Conservation (phyloP, 92 coral and sea anemone genomes). For the Meandrina meandrites region DNA sequence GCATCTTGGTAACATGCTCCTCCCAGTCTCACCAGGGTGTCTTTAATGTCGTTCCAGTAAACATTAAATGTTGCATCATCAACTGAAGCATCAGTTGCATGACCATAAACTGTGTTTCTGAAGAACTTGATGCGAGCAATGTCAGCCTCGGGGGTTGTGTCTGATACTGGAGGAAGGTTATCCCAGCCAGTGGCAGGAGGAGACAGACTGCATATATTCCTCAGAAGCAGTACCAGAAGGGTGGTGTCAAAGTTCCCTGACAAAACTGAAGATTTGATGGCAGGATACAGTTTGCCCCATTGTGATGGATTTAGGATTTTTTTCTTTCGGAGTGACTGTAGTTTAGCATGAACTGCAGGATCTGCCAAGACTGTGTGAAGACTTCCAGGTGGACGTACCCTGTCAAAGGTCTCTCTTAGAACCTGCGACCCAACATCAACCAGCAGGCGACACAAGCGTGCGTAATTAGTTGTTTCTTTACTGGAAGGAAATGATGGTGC, state of each 20-base stretch:
- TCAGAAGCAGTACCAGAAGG: conserved; percentile 29
- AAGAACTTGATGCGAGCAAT: conserved; percentile 40
- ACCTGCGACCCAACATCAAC: conserved; percentile 42
- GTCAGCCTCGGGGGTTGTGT: conserved; percentile 32
- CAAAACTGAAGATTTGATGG: not conserved
- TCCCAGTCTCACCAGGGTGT: conserved; percentile 35
- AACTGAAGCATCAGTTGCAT: conserved; percentile 15
- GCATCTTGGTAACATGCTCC: conserved; percentile 4
- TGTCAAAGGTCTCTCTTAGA: conserved; percentile 29
- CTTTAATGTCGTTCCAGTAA: conserved; percentile 44
- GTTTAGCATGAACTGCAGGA: not conserved
- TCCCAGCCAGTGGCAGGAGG: conserved; percentile 41
- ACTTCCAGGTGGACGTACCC: conserved; percentile 30
- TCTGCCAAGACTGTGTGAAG: conserved; percentile 20
- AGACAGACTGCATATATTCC: conserved; percentile 23
- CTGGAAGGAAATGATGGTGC: not conserved
- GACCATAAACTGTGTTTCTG: conserved; percentile 31
- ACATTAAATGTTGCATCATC: conserved; percentile 21
- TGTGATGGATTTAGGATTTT: conserved; percentile 21
- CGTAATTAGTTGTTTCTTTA: conserved; percentile 41
- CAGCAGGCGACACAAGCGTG: conserved; percentile 32
- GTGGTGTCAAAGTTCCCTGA: conserved; percentile 45
- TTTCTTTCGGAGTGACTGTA: conserved; percentile 3
- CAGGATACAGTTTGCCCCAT: conserved; percentile 45
- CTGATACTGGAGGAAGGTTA: conserved; percentile 21